Evolutionary conservation across 92 coral and sea anemone species (phyloP).

Genomic region (Phenganax stokvisi): DNA sequence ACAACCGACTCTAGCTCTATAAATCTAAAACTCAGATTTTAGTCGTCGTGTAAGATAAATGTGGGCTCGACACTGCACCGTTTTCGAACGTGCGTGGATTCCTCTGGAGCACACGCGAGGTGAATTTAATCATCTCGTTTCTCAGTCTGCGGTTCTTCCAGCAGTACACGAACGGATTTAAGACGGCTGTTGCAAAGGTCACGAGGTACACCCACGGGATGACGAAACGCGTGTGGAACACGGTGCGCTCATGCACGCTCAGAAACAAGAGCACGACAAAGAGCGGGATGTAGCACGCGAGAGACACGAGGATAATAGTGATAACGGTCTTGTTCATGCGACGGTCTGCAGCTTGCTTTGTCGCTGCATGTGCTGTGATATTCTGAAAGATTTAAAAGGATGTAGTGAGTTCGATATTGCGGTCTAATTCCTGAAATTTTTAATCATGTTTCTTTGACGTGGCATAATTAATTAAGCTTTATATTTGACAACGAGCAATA

Average conservation of each 20-base stretch:
- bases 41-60: conserved; percentile 11
- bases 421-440: no score
- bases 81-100: not conserved
- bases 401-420: no score
- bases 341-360: conserved; percentile 38
- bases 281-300: conserved; percentile 24
- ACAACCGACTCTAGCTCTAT: no score
- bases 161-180: conserved; percentile 36
- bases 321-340: conserved; percentile 35
- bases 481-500: no score
- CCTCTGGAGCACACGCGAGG: not conserved
- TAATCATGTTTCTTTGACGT: no score
- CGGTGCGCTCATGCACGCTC: conserved; percentile 31
- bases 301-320: conserved; percentile 10
- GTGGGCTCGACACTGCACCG: not conserved
- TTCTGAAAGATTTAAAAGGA: not conserved
- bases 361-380: conserved; percentile 11
- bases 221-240: conserved; percentile 30
- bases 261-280: conserved; percentile 21
- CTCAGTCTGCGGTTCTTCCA: conserved; percentile 35
- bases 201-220: conserved; percentile 24
- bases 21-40: not conserved
- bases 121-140: conserved; percentile 30
- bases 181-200: conserved; percentile 13
- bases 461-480: no score